These are phyloP conservation scores for Trichopoda pennipes DNA, from an alignment of 2,888 invertebrate species.

Conservation along the genomic window DNA sequence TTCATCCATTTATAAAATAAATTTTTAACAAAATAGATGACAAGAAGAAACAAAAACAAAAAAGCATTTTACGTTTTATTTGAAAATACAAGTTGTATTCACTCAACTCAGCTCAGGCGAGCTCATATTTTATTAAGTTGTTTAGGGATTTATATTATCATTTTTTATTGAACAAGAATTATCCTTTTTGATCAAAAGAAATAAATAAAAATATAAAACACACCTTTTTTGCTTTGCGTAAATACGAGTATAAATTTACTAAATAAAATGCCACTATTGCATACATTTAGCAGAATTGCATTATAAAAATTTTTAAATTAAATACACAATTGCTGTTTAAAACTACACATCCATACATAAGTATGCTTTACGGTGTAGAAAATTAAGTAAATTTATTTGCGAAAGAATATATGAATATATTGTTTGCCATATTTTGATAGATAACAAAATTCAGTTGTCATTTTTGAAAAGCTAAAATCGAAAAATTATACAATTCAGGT, in stretches of 20 bases:
- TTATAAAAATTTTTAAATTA: background rate
- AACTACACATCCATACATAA: no score
- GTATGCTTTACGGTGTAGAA: no score
- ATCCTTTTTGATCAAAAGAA: conserved; percentile 29
- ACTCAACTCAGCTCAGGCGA: conserved; percentile 53
- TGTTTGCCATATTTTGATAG: no score
- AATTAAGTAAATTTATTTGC: no score
- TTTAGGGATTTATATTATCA: conserved; percentile 63
- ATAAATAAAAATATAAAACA: background rate
- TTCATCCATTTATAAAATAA: conserved; percentile 50
- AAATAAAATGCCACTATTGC: conserved; percentile 9
- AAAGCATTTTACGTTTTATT: conserved; percentile 30
- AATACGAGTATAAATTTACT: conserved; percentile 1
- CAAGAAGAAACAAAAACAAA: background rate
- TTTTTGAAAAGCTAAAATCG: no score
- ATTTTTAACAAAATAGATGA: conserved; percentile 32
- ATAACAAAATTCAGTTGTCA: no score
- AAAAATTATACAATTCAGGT: no score
- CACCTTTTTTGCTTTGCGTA: conserved; percentile 7
- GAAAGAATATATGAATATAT: no score
- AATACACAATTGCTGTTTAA: no score
- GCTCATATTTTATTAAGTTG: conserved; percentile 67
- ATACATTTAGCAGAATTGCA: conserved; percentile 21
- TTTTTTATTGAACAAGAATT: conserved; percentile 65
- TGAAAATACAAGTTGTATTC: conserved; percentile 29